These are phyloP conservation scores for Pseudorasbora parva DNA, from an alignment of 2,113 vertebrate genomes.

Conservation along the genomic window DNA sequence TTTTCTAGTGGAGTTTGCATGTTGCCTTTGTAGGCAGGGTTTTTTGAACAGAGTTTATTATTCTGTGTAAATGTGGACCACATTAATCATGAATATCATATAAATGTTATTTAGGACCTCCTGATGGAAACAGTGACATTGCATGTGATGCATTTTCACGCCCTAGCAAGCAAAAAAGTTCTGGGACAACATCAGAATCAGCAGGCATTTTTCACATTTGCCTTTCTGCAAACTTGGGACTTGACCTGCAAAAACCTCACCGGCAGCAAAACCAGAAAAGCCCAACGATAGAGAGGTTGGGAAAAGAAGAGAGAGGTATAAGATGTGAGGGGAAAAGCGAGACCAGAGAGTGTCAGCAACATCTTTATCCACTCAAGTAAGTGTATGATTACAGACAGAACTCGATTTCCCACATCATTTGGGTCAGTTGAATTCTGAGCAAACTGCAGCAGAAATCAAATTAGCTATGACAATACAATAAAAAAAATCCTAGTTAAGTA, in stretches of 20 bases:
- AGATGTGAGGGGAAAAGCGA: background rate
- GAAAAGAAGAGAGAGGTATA: background rate
- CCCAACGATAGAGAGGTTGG: too few relatives aligned
- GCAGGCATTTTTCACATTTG: background rate
- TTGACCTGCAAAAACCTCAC: background rate
- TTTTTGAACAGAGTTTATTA: background rate
- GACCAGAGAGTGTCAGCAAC: background rate
- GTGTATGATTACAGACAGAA: background rate
- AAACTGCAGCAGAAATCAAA: background rate
- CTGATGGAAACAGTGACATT: background rate
- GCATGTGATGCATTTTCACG: background rate
- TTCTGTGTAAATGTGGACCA: background rate
- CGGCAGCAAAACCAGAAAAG: background rate
- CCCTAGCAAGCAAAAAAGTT: background rate
- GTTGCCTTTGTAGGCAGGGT: background rate
- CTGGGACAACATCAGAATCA: conserved; percentile 1
- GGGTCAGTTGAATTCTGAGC: background rate
- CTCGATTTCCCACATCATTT: background rate
- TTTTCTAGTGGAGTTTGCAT: too few relatives aligned
- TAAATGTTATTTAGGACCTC: background rate
- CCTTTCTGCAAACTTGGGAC: background rate
- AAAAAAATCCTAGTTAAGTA: background rate
- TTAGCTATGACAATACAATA: background rate
- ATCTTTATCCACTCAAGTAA: background rate
- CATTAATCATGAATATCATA: background rate